A percentile compares a stretch with the other conserved stretches of the same genome.
Evolutionary conservation across 2,888 invertebrate species (phyloP).

Genomic region (Drosophila vallismaia): DNA sequence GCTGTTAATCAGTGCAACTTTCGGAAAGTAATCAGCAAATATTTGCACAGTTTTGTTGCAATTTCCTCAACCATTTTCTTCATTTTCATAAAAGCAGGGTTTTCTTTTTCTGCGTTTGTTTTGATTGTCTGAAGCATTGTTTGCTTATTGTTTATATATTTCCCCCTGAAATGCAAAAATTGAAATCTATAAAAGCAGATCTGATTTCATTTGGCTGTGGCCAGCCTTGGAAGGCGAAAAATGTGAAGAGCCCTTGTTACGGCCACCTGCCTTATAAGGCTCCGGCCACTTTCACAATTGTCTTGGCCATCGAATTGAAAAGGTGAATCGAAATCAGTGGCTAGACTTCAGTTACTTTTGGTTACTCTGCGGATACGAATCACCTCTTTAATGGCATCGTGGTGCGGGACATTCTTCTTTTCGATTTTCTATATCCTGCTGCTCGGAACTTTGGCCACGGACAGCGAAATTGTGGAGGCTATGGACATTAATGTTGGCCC

Average conservation of each 20-base stretch:
- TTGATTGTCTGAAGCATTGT: slow-evolving; percentile 34
- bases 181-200: slow-evolving; percentile 29
- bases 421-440: slow-evolving; percentile 10
- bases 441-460: slow-evolving; percentile 26
- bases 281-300: slow-evolving; percentile 58
- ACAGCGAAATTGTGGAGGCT: slow-evolving; percentile 69
- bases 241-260: slow-evolving; percentile 48
- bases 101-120: slow-evolving; percentile 38
- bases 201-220: slow-evolving; percentile 5
- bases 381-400: slow-evolving; percentile 16
- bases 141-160: slow-evolving; percentile 36
- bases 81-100: slow-evolving; percentile 79
- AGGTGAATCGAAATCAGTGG: slow-evolving; percentile 39
- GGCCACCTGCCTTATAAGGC: slow-evolving; percentile 52
- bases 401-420: neutral
- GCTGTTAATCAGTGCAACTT: slow-evolving; percentile 69
- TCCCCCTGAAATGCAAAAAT: slow-evolving; percentile 17
- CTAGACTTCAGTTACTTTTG: slow-evolving; percentile 49
- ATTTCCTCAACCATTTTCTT: slow-evolving; percentile 62
- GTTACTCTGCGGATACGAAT: slow-evolving; percentile 7
- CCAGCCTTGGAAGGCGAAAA: slow-evolving; percentile 49
- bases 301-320: slow-evolving; percentile 12
- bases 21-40: slow-evolving; percentile 75
- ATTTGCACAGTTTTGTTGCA: slow-evolving; percentile 63
- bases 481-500: neutral